Evolutionary conservation across 2,888 invertebrate species (phyloP).

Genomic region (Chalcosyrphus nemorum): DNA sequence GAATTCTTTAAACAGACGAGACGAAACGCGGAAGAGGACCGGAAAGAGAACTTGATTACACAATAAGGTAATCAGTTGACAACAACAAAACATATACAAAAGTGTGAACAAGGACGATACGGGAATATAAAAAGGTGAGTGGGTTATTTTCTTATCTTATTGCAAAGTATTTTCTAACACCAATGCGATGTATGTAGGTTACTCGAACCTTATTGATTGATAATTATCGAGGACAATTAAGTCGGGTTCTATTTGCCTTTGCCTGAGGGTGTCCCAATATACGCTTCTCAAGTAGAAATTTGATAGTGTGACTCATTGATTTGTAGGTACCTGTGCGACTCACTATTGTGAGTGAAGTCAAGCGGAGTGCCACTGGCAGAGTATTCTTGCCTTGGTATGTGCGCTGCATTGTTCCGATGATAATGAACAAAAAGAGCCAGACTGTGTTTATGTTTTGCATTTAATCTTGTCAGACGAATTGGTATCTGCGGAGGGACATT

Average conservation of each 20-base stretch:
- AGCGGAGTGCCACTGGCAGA: not conserved
- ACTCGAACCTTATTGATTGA: no score
- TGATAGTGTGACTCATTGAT: constrained; percentile 13
- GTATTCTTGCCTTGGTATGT: not conserved
- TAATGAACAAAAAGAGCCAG: not conserved
- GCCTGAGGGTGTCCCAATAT: not conserved
- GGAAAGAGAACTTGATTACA: constrained; percentile 11
- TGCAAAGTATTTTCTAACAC: no score
- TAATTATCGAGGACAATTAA: not conserved
- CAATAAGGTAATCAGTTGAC: not conserved
- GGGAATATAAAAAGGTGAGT: constrained; percentile 37
- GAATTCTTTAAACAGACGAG: no score
- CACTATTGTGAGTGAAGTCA: not conserved
- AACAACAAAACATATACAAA: no score
- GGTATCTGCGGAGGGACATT: no score
- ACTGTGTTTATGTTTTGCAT: not conserved
- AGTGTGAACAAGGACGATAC: no score
- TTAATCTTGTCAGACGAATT: not conserved
- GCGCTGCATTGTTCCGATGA: not conserved
- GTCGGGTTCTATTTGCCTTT: not conserved
- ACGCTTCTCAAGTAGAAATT: not conserved
- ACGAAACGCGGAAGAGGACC: not conserved
- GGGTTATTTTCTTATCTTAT: no score
- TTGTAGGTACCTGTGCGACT: not conserved
- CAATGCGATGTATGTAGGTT: no score